phyloP scores from a whole-genome alignment of 92 coral and sea anemone species.

The Paragorgia papillata region DNA sequence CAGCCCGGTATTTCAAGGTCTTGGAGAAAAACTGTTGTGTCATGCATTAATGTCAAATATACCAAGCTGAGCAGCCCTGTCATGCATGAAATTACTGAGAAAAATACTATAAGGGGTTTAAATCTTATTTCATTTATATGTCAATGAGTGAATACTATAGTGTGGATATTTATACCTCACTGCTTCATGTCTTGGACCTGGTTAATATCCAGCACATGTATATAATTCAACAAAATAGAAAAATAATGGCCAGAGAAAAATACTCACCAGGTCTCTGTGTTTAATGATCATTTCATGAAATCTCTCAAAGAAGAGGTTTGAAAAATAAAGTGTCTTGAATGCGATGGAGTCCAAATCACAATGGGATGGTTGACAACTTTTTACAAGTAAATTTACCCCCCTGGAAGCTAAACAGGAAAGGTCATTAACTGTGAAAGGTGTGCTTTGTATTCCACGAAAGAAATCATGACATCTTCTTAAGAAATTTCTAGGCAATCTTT shows the following conservation, averaged over 20 bases:
- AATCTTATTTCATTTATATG: too few relatives aligned
- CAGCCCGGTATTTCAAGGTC: too few relatives aligned
- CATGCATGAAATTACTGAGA: too few relatives aligned
- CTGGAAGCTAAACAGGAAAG: conserved; percentile 13
- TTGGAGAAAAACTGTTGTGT: too few relatives aligned
- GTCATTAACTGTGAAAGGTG: neutral
- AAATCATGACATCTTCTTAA: neutral
- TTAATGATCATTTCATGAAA: conserved; percentile 7
- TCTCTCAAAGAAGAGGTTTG: conserved; percentile 1
- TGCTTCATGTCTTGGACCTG: too few relatives aligned
- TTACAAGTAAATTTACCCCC: conserved; percentile 11
- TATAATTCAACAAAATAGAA: too few relatives aligned
- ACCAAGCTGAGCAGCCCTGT: too few relatives aligned
- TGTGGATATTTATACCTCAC: too few relatives aligned
- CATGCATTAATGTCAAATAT: too few relatives aligned
- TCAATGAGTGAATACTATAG: too few relatives aligned
- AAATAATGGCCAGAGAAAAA: neutral
- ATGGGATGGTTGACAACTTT: neutral
- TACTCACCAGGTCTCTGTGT: conserved; percentile 7
- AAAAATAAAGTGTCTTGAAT: neutral
- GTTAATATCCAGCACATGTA: too few relatives aligned
- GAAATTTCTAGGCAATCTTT: neutral
- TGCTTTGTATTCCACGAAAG: neutral
- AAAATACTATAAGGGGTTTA: too few relatives aligned
- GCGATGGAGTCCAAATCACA: neutral